A percentile compares a stretch with the other conserved stretches of the same genome.
Conservation (phyloP, 1,140 invertebrate genomes). For the Hylyphantes graminicola region DNA sequence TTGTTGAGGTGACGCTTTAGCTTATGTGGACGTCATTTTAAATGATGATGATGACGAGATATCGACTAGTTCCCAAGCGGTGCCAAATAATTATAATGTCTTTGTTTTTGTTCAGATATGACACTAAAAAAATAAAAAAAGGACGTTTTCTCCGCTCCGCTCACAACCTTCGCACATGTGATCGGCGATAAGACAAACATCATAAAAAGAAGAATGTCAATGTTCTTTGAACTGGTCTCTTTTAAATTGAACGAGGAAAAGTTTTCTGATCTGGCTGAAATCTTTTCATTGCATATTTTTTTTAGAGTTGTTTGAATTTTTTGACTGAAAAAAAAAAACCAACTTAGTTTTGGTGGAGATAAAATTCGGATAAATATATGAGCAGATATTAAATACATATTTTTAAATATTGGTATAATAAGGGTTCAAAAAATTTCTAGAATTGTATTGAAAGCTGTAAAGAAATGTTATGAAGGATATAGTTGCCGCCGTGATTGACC, state of each 20-base stretch:
- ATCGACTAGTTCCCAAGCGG: slow-evolving; percentile 33
- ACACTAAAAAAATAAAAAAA: slow-evolving; percentile 5
- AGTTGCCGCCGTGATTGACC: no score
- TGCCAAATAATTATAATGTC: slow-evolving; percentile 45
- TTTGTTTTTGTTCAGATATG: slow-evolving; percentile 30
- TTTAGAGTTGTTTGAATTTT: no score
- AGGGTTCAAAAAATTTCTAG: no score
- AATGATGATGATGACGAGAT: slow-evolving; percentile 54
- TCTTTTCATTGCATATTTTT: no score
- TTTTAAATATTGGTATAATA: no score
- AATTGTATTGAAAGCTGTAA: no score
- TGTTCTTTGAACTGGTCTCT: slow-evolving; percentile 45
- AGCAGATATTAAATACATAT: no score
- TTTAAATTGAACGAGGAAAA: slow-evolving; percentile 48
- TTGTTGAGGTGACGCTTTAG: slow-evolving; percentile 28
- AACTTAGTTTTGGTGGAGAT: no score
- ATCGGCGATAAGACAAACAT: slow-evolving; percentile 31
- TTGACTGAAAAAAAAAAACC: no score
- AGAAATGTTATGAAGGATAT: no score
- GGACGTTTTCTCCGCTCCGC: slow-evolving; percentile 47
- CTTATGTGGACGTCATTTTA: slow-evolving; percentile 53
- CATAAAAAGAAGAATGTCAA: slow-evolving; percentile 42
- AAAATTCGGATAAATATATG: no score
- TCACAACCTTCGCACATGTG: neutral
- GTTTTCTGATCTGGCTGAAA: neutral